Evolutionary conservation across 92 coral and sea anemone genomes (phyloP), one percentile per base, ranked within the genome.

Genomic region (Porites lobata): DNA sequence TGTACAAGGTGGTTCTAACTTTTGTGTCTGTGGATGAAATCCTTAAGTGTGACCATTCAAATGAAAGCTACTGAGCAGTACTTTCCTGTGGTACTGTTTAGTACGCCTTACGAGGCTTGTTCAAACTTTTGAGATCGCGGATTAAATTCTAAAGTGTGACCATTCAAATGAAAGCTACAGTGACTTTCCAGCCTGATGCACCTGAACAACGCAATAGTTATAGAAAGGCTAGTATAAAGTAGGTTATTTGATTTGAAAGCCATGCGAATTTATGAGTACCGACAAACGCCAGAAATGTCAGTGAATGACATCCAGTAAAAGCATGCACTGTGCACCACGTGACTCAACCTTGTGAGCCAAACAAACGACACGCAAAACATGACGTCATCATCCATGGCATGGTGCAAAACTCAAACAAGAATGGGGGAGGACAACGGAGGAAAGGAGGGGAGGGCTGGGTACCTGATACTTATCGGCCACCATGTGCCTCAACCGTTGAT

Each of bases 391-490:
- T 69, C 19, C 91, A 84, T 92, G 90, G 85, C 32, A 15, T 22
- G 69, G 53, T 74, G 19, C 47, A 12, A 13, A 15, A 24, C 56
- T 50, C 1, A 7, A 7, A 56, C 61, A 12, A 56, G 13, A 14
- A 12, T 9, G 72, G 58, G 32, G 18, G 10, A 8, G 47, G 73
- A 26, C 61, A 18, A 78, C 4, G 6, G 14, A 3, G 58, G n/a
- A 32, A 19, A 15, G 20, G 1, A 66, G 26, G 9, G 17, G 9
- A 14, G 6, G 29, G 52, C 43, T 15, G 73, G 53, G 67, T 72
- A 97, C 99, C 98, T 97, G 99, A 80, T 92, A 97, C 76, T 97
- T 97, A 90, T 97, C 99, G 14, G 99, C 95, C 6, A 97, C 99
- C 98, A 97, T 97, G 90, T 97, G 99, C 47, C 99, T 92, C 78